Evolutionary conservation across 2,797 vertebrate species (phyloP).

Genomic region (Gila robusta): DNA sequence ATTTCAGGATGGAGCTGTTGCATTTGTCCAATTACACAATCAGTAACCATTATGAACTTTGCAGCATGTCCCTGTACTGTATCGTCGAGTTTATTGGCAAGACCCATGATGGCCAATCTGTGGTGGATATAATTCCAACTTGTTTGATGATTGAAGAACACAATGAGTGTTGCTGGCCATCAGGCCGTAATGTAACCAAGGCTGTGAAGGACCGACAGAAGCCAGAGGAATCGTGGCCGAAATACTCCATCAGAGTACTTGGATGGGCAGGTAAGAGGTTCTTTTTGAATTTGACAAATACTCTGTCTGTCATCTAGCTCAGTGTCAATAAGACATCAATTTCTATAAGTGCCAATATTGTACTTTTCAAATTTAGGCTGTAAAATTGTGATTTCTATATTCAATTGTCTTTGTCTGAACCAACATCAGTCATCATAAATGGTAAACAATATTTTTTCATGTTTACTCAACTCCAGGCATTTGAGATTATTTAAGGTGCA

Average conservation of each 20-base stretch:
- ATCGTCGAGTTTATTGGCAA: not conserved
- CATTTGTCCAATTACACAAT: conserved; percentile 30
- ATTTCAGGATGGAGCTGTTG: conserved; percentile 25
- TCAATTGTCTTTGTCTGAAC: not conserved
- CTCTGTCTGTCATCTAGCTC: conserved; percentile 18
- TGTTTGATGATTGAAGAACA: conserved; percentile 11
- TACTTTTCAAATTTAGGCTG: conserved; percentile 22
- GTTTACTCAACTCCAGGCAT: conserved; percentile 14
- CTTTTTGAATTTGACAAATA: conserved; percentile 17
- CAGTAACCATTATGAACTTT: conserved; percentile 38
- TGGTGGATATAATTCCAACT: conserved; percentile 17
- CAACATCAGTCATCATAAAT: conserved; percentile 4
- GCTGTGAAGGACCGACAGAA: conserved; percentile 12
- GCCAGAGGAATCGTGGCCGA: conserved; percentile 12
- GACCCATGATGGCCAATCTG: not conserved
- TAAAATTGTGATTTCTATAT: conserved; percentile 28
- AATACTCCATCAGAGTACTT: conserved; percentile 11
- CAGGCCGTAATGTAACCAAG: not conserved
- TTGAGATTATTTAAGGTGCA: conserved; percentile 25
- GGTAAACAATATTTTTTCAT: conserved; percentile 19
- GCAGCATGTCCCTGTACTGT: conserved; percentile 9
- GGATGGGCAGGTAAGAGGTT: conserved; percentile 18
- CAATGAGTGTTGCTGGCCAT: conserved; percentile 24
- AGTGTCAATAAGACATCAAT: conserved; percentile 6
- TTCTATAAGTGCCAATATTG: conserved; percentile 23